These are phyloP conservation scores for Polypedilum vanderplanki DNA, from an alignment of 1,140 invertebrate species.

Conservation along the genomic window DNA sequence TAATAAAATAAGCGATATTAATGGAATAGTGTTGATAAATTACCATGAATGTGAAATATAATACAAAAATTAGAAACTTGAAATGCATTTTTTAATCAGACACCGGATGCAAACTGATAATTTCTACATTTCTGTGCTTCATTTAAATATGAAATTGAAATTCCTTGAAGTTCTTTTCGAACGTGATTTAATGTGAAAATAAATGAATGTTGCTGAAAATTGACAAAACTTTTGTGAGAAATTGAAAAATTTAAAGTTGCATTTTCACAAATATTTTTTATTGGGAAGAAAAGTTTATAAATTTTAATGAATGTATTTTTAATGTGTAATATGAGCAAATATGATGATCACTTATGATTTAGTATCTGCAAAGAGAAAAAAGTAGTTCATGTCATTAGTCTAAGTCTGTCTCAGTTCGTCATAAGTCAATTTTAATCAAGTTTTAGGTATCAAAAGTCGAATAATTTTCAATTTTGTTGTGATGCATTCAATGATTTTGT, in stretches of 20 bases:
- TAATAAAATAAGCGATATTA: not conserved
- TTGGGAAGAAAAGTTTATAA: not conserved
- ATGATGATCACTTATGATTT: too few species aligned
- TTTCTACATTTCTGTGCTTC: not conserved
- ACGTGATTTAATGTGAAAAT: not conserved
- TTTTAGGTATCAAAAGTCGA: too few species aligned
- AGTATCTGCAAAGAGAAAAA: too few species aligned
- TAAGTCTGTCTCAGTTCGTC: too few species aligned
- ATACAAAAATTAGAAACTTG: not conserved
- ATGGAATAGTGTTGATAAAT: not conserved
- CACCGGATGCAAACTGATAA: not conserved
- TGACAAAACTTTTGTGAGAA: too few species aligned
- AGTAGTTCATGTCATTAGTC: too few species aligned
- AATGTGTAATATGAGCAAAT: too few species aligned
- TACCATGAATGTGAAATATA: not conserved
- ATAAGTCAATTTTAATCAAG: too few species aligned
- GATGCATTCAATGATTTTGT: not conserved
- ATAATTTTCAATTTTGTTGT: not conserved
- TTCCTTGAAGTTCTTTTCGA: conserved; percentile 3
- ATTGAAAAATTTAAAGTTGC: not conserved
- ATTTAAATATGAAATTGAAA: conserved; percentile 19
- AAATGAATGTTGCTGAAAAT: not conserved
- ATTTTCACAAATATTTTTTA: not conserved
- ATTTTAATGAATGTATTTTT: too few species aligned
- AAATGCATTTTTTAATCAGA: not conserved